Base-by-base conservation (phyloP, 2,797 vertebrate species). In the Pelochelys cantorii region DNA sequence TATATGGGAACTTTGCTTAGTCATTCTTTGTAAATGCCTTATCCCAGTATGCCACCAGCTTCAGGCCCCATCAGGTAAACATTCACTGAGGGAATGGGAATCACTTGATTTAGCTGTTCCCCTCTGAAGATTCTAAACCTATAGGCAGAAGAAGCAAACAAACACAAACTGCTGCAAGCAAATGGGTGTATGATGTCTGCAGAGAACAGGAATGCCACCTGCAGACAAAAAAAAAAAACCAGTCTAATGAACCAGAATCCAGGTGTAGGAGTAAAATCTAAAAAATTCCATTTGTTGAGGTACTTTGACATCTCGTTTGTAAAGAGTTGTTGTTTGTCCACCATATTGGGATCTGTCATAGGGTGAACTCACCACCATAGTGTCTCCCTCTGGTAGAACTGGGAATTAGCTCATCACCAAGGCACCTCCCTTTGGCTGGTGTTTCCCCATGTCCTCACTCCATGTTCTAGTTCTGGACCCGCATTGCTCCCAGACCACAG, bases 31-130 rank as follows among this genome's bases (percentile, higher is more conserved):
- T 12, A 17, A 54, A 52, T 81, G 77, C n/a, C 14, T 65, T 59
- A 59, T 59, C 23, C 23, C 57, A 59, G 11, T 48, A 34, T 11
- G 23, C 8, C 59, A 71, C 60, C 25, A 65, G 22, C 23, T 7
- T 53, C 31, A 78, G 71, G 74, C 48, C 31, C 62, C 27, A 17
- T 53, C 0, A 0, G 11, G 14, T 0, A 0, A 31, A n/a, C 0
- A 1, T 48, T 14, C 56, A 57, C 62, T 31, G 48, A 57, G 17
- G 31, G 56, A 18, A 11, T 59, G 80, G 1, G 2, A 20, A 3
- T 25, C 60, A 22, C 27, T 68, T 23, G 15, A 34, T 14, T 11
- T 37, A 34, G 25, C 31, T 56, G 5, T 9, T 68, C 5, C 25
- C 1, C 1, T 0, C 57, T 42, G 8, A 10, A 52, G 34, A 71